Evolutionary conservation across 64 coral and sea anemone genomes (phyloP), one percentile per base, ranked within the genome.

Genomic region (Catalaphyllia jardinei): DNA sequence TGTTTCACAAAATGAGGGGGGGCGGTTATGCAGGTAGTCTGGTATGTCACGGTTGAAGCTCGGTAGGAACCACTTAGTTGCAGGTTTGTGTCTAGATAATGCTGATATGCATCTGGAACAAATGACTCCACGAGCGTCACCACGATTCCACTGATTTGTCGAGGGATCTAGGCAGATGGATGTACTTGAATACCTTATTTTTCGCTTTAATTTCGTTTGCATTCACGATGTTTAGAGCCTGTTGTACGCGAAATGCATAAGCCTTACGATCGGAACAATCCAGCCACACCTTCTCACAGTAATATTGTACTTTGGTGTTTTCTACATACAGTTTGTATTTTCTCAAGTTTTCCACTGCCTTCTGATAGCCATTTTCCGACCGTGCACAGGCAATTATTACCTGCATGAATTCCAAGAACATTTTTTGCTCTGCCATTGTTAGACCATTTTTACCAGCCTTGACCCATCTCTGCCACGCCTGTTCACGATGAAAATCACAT

Each of bases 91-190:
- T 90, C 46, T 11, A 79, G 84, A 67, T 94, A 94, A 12, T 59
- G 67, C 28, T 90, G 82, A 52, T 88, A 81, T 4, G 76, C 35
- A 33, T 95, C 89, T 75, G 89, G 93, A 15, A 91, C 38, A 52
- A 91, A 91, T 12, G 85, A 83, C 61, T 95, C 93, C 31, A 95
- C 71, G 27, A 92, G 31, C 57, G 86, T 89, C 29, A 88, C 76
- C 8, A 83, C 83, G 54, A 92, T 92, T 3, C 94, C 94, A 95
- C 94, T 50, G 89, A 88, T 73, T 95, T 95, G 42, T 92, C 78
- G 0, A 92, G 61, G 62, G 86, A 76, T 50, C n/a, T 17, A 17
- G 86, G 86, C 9, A 92, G 49, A 18, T 77, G 92, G 42, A 22
- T 79, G 62, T 92, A 89, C 38, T 92, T 92, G 16, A 95, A 83